Percentiles rank a stretch among this genome's conserved stretches.
Evolutionary conservation across 2,797 vertebrate species (phyloP).

Genomic region (Anas bahamensis): DNA sequence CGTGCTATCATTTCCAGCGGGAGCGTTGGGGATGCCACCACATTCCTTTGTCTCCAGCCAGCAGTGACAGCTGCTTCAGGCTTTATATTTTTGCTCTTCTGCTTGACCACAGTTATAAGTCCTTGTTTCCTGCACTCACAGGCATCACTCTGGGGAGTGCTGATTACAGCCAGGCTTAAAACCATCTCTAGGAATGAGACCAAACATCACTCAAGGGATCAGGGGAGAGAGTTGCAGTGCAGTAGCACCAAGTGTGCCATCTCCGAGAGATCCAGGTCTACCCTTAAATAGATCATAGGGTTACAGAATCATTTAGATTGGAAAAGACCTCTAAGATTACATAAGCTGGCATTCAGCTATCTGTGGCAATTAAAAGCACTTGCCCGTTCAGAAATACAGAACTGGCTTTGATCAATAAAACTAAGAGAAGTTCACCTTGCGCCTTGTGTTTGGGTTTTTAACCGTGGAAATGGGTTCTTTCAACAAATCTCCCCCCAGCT

Average conservation of each 20-base stretch:
- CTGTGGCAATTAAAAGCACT: neutral
- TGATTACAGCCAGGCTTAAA: neutral
- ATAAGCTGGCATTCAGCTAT: neutral
- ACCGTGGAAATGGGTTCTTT: neutral
- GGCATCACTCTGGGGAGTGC: fast-evolving
- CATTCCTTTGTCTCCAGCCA: neutral
- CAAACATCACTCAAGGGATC: too few relatives aligned
- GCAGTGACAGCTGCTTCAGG: neutral
- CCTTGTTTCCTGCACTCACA: neutral
- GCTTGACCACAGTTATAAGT: neutral
- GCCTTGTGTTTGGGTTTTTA: neutral
- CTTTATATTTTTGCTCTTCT: neutral
- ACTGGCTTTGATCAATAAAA: neutral
- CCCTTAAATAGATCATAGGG: neutral
- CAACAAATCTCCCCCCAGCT: neutral
- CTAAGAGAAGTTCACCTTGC: neutral
- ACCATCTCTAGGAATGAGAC: neutral
- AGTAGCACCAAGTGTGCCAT: neutral
- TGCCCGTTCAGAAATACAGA: neutral
- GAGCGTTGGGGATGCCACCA: neutral
- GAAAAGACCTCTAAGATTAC: too few relatives aligned
- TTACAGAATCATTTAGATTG: too few relatives aligned
- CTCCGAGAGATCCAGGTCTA: neutral
- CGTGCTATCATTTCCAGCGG: neutral
- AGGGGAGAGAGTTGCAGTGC: neutral